Base-by-base conservation (phyloP, 1,140 invertebrate genomes). In the Eulimnadia texana region DNA sequence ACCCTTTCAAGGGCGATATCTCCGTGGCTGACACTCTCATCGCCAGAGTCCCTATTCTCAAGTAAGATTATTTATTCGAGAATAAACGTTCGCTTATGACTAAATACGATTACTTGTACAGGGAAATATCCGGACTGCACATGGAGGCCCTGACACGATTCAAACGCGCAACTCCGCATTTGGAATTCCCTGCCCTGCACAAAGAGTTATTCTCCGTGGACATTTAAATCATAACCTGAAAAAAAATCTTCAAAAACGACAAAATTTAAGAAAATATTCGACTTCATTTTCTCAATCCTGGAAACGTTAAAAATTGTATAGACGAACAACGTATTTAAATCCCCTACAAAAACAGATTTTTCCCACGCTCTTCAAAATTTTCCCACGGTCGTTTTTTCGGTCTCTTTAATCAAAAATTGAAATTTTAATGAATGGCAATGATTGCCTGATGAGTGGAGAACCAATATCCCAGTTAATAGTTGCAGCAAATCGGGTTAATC, bases 151-250 rank as follows among this genome's bases (percentile, higher is more conserved):
- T 98, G 64, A 84, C 87, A 68, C 91, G 90, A 74, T 91, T 97
- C 76, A 93, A 93, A 76, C 81, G 86, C 69, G 84, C 86, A 58
- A 84, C 90, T 69, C 90, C 92, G 58, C 88, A 92, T 72, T 82
- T 94, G 68, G 87, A 93, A 67, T 96, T 98, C 77, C 93, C 93
- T 66, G 90, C 92, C 64, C 82, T 97, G 65, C 93, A 98, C 79
- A 95, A 96, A 79, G 93, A 98, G 80, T 82, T 98, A 62, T 98
- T 98, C 79, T 94, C 90, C 71, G 83, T 91, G 71, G 91, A 90
- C 75, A 87, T 81, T 77, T 84, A 57, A 55, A 42, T 42, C 6
- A 9, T 9, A 9, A 42, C 16, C 33, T 42, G 33, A 42, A 42
- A 16, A 42, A 16, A 42, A 42, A 6, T 16, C 6, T 42, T 9